phyloP scores from a whole-genome alignment of 2,888 invertebrate species.

The Pycnomerus fuliginosus region DNA sequence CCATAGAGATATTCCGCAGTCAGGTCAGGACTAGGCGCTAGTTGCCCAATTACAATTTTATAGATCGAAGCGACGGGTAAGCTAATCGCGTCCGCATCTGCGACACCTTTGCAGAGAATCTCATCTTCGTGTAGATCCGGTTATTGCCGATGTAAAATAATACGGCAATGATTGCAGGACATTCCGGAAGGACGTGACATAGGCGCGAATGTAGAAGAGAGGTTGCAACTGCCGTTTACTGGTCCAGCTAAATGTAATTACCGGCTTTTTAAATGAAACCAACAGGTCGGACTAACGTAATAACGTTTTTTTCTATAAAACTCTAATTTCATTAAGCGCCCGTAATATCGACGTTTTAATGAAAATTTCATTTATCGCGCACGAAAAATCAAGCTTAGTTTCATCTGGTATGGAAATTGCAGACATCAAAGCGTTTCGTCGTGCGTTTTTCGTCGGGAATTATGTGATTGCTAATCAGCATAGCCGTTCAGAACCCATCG shows the following conservation, averaged over 20 bases:
- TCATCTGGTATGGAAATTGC: constrained; percentile 39
- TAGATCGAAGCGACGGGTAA: constrained; percentile 16
- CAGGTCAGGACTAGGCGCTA: constrained; percentile 13
- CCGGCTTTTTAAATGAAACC: constrained; percentile 41
- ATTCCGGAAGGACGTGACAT: constrained; percentile 35
- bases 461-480: constrained; percentile 39
- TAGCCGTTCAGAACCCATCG: constrained; percentile 30
- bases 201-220: constrained; percentile 24
- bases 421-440: constrained; percentile 37
- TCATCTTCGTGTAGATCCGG: constrained; percentile 23
- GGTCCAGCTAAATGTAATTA: constrained; percentile 42
- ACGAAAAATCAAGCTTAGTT: constrained; percentile 45
- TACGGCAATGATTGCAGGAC: constrained; percentile 36
- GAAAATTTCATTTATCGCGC: constrained; percentile 49
- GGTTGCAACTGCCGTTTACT: constrained; percentile 13
- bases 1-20: constrained; percentile 7
- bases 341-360: constrained; percentile 51
- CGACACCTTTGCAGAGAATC: constrained; percentile 22
- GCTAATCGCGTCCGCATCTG: constrained; percentile 22
- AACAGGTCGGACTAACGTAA: constrained; percentile 46
- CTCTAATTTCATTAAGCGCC: constrained; percentile 50
- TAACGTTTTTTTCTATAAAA: constrained; percentile 43
- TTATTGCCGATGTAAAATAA: constrained; percentile 39
- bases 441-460: constrained; percentile 31
- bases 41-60: constrained; percentile 20